These are phyloP conservation scores for Hassar affinis DNA, from an alignment of 2,113 vertebrate genomes.

Conservation along the genomic window DNA sequence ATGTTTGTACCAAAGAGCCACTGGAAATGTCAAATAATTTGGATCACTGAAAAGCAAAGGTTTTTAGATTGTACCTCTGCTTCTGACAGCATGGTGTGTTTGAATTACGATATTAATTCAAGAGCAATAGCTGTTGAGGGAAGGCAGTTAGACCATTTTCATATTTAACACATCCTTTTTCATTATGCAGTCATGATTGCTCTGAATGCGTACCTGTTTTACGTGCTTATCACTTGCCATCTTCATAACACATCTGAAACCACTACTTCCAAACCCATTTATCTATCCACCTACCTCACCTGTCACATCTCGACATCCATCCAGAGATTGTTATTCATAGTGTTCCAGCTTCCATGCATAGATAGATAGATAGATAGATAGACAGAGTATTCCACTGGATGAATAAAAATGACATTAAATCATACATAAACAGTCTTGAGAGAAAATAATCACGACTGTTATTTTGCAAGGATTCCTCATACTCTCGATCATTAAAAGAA, in stretches of 20 bases:
- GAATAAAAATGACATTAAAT: background rate
- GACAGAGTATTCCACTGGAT: background rate
- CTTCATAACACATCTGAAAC: slow-evolving; percentile 65
- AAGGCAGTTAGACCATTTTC: slow-evolving; percentile 6
- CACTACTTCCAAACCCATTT: slow-evolving; percentile 52
- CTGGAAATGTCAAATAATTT: background rate
- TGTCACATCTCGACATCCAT: background rate
- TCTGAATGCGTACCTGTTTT: slow-evolving; percentile 21
- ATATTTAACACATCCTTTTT: background rate
- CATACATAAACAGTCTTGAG: slow-evolving; percentile 66
- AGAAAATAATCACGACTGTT: slow-evolving; percentile 73
- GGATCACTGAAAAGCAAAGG: background rate
- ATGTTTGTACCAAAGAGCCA: background rate
- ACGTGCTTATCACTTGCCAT: slow-evolving; percentile 12
- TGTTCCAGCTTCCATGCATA: background rate
- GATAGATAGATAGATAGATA: background rate
- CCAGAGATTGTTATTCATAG: background rate
- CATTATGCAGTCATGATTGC: slow-evolving; percentile 30
- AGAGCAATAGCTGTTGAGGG: background rate
- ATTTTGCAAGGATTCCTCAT: slow-evolving; percentile 65
- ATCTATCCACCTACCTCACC: background rate
- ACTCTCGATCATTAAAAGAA: slow-evolving; percentile 65
- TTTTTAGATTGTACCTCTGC: background rate
- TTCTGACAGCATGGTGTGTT: background rate
- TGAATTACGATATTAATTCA: background rate